Conservation (phyloP, 2,113 vertebrate genomes). For the Gallinago paraguaiae region DNA sequence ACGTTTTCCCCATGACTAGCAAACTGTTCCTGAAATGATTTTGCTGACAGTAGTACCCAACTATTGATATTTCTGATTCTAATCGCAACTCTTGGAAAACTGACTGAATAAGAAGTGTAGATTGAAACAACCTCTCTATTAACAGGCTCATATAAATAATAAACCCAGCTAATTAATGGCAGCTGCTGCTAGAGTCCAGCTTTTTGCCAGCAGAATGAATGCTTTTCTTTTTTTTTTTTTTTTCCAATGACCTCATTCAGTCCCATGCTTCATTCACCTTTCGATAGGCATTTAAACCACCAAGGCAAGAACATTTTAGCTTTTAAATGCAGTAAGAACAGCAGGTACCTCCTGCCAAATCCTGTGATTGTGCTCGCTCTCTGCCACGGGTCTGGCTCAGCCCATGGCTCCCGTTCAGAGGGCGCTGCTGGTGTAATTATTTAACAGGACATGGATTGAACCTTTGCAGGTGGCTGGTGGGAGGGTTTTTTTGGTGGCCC, state of each 20-base stretch:
- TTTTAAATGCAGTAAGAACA: background rate
- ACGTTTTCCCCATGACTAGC: background rate
- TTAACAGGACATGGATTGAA: background rate
- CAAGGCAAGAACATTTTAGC: background rate
- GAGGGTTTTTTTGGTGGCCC: background rate
- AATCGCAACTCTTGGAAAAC: background rate
- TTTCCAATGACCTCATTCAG: conserved; percentile 18
- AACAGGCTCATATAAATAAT: conserved; percentile 33
- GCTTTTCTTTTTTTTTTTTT: background rate
- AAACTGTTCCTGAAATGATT: background rate
- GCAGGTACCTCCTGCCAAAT: conserved; percentile 16
- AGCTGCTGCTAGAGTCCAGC: conserved; percentile 25
- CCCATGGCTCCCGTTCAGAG: background rate
- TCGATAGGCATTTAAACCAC: background rate
- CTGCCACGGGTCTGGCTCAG: background rate
- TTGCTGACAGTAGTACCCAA: background rate
- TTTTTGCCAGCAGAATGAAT: conserved; percentile 25
- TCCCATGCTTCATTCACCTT: conserved; percentile 1
- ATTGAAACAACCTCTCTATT: conserved; percentile 30
- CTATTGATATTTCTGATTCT: background rate
- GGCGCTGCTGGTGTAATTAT: background rate
- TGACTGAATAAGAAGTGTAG: background rate
- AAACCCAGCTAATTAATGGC: conserved; percentile 40
- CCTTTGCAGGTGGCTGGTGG: background rate
- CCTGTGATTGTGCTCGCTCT: background rate